Conservation (phyloP, 2,797 vertebrate species). For the Tachyglossus aculeatus region DNA sequence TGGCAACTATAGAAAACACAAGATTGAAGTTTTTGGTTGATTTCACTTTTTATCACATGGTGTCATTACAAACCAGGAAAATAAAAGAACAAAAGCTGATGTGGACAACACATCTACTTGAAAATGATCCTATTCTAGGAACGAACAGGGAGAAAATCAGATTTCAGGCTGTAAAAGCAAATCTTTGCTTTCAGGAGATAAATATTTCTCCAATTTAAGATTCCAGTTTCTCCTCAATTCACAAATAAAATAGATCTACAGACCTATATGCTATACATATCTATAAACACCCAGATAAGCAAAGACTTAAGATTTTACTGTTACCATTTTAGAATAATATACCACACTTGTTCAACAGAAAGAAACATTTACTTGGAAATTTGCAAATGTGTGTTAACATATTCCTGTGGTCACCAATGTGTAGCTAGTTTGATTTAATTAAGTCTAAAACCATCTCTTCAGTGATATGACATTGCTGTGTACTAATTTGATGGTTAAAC, state of each 20-base stretch:
- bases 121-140: too few species aligned
- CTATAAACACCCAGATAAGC: neutral
- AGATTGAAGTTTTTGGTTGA: too few species aligned
- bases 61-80: too few species aligned
- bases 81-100: too few species aligned
- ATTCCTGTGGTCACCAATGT: neutral
- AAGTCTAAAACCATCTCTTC: neutral
- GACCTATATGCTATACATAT: too few species aligned
- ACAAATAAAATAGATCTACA: slow-evolving; percentile 3
- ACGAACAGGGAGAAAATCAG: too few species aligned
- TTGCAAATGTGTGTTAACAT: neutral
- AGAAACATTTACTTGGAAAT: neutral
- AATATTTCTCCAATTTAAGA: neutral
- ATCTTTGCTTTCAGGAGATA: too few species aligned
- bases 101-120: too few species aligned
- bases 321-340: neutral
- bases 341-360: neutral
- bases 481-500: neutral
- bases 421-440: neutral
- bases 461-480: neutral
- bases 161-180: too few species aligned
- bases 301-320: neutral
- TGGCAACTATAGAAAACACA: too few species aligned
- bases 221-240: neutral
- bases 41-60: too few species aligned